A percentile compares a stretch with the other conserved stretches of the same genome.
phyloP scores from a whole-genome alignment of 1,140 invertebrate genomes.

The Penaeus chinensis region DNA sequence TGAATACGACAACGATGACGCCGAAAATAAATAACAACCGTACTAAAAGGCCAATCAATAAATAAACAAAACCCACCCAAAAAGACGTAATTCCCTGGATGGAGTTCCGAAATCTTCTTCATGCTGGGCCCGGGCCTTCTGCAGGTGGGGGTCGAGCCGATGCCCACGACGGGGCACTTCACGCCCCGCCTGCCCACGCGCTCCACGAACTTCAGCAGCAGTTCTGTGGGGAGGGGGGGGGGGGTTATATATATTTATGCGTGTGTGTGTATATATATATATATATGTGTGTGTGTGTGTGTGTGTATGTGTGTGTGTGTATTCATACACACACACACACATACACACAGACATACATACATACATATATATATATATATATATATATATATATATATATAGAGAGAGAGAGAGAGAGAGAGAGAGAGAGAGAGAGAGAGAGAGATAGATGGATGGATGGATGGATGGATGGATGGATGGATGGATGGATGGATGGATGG shows the following conservation, averaged over 20 bases:
- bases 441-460: too few relatives aligned
- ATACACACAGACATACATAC: not conserved
- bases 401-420: too few relatives aligned
- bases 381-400: too few relatives aligned
- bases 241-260: not conserved
- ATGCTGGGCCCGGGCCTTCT: slow-evolving; percentile 64
- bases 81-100: slow-evolving; percentile 69
- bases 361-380: too few relatives aligned
- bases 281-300: not conserved
- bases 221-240: slow-evolving; percentile 1
- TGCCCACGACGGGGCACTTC: slow-evolving; percentile 61
- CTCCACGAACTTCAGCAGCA: slow-evolving; percentile 50
- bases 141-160: slow-evolving; percentile 67
- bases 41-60: too few relatives aligned
- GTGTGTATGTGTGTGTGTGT: not conserved
- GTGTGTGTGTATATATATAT: not conserved
- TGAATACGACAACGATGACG: too few relatives aligned
- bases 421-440: too few relatives aligned
- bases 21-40: too few relatives aligned
- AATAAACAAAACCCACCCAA: slow-evolving; percentile 57
- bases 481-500: too few relatives aligned
- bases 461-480: too few relatives aligned
- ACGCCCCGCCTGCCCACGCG: slow-evolving; percentile 63
- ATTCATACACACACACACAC: not conserved
- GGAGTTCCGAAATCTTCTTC: slow-evolving; percentile 65